A percentile compares a stretch with the other conserved stretches of the same genome.
phyloP scores from a whole-genome alignment of 2,888 invertebrate species.

The Eupithecia dodoneata region DNA sequence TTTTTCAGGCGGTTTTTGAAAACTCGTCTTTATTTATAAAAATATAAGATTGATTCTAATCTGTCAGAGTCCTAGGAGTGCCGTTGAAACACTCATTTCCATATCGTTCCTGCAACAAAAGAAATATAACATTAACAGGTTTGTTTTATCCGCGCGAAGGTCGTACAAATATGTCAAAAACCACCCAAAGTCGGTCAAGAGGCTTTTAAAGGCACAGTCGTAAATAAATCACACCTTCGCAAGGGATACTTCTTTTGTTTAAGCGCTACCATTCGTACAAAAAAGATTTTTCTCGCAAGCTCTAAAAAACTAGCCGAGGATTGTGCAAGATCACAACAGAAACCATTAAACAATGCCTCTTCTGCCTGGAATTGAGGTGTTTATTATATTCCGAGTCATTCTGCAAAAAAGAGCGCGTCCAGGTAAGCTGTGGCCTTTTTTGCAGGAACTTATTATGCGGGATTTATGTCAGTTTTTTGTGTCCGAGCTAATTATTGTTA shows the following conservation, averaged over 20 bases:
- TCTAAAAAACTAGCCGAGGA: slow-evolving; percentile 71
- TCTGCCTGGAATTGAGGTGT: slow-evolving; percentile 83
- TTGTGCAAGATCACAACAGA: slow-evolving; percentile 84
- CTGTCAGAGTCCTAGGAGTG: slow-evolving; percentile 53
- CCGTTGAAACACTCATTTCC: slow-evolving; percentile 59
- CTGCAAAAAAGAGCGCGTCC: slow-evolving; percentile 73
- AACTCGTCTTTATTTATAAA: slow-evolving; percentile 54
- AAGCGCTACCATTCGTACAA: slow-evolving; percentile 81
- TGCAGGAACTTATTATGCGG: slow-evolving; percentile 81
- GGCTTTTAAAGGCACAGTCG: slow-evolving; percentile 72
- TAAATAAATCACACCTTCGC: slow-evolving; percentile 84
- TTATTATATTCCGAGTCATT: slow-evolving; percentile 78
- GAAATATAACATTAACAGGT: slow-evolving; percentile 60
- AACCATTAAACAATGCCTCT: slow-evolving; percentile 82
- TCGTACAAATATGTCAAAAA: slow-evolving; percentile 60
- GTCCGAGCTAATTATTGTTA: slow-evolving; percentile 83
- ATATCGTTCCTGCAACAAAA: slow-evolving; percentile 81
- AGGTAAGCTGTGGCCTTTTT: slow-evolving; percentile 79
- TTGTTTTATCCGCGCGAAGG: slow-evolving; percentile 55
- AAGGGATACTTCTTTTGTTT: slow-evolving; percentile 74
- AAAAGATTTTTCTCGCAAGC: slow-evolving; percentile 76
- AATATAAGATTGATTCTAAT: slow-evolving; percentile 34
- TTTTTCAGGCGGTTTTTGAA: slow-evolving; percentile 65
- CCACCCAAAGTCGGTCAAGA: slow-evolving; percentile 76
- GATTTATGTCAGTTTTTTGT: slow-evolving; percentile 83